Evolutionary conservation across 1,140 invertebrate species (phyloP).

Genomic region (Brachionus angularis): DNA sequence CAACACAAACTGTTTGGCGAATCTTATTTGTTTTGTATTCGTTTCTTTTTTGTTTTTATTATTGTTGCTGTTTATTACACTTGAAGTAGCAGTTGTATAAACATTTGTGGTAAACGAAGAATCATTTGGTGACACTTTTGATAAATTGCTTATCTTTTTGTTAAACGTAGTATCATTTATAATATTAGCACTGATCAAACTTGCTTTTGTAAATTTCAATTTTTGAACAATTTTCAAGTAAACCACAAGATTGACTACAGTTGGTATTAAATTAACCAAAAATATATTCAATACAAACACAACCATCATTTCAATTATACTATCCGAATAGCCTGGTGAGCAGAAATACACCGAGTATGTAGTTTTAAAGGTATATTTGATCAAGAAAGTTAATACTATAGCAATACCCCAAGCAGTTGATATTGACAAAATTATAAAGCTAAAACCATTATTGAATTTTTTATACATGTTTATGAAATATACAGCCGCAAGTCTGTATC

Average conservation of each 20-base stretch:
- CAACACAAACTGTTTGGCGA: constrained; percentile 20
- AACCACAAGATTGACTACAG: neutral
- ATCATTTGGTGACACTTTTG: constrained; percentile 14
- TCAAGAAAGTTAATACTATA: neutral
- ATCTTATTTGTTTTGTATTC: constrained; percentile 25
- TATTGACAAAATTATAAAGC: constrained; percentile 1
- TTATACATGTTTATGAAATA: constrained; percentile 9
- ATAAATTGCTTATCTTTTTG: neutral
- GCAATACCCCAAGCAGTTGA: neutral
- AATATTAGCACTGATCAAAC: neutral
- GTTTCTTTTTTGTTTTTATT: neutral
- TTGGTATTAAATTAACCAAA: constrained; percentile 1
- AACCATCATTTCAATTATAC: neutral
- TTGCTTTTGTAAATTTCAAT: neutral
- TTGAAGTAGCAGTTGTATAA: neutral
- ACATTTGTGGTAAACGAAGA: constrained; percentile 11
- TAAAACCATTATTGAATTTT: constrained; percentile 18
- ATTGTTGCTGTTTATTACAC: neutral
- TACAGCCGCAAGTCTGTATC: neutral
- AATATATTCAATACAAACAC: constrained; percentile 1
- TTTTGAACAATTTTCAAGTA: constrained; percentile 8
- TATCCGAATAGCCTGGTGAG: constrained; percentile 26
- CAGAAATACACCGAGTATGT: constrained; percentile 33
- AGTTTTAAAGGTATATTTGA: constrained; percentile 17
- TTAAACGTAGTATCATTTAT: neutral